A percentile compares a stretch with the other conserved stretches of the same genome.
Evolutionary conservation across 1,140 invertebrate species (phyloP).

Genomic region (Anoplophora glabripennis): DNA sequence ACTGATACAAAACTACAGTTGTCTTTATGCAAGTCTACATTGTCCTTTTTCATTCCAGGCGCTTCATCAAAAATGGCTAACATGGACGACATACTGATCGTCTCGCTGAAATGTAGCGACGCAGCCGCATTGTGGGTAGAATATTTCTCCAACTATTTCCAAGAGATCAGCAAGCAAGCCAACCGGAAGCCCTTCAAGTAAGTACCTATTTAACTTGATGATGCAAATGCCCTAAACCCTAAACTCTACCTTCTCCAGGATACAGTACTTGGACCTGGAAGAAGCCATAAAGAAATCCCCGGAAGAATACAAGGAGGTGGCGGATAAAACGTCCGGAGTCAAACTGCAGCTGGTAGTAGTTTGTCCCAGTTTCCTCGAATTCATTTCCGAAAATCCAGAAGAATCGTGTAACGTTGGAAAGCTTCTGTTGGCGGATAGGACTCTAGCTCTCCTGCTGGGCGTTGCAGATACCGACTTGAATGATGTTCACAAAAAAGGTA

Average conservation of each 20-base stretch:
- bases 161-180: conserved; percentile 73
- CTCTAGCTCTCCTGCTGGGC: conserved; percentile 75
- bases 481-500: conserved; percentile 58
- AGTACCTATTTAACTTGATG: conserved; percentile 20
- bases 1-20: not conserved
- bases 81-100: conserved; percentile 77
- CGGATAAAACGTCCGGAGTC: conserved; percentile 61
- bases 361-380: conserved; percentile 68
- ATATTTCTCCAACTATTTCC: conserved; percentile 75
- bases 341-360: conserved; percentile 76
- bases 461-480: conserved; percentile 63
- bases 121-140: conserved; percentile 74
- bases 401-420: conserved; percentile 58
- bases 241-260: too few relatives aligned
- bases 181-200: conserved; percentile 45
- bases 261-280: conserved; percentile 69
- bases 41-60: conserved; percentile 36
- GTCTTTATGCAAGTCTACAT: too few relatives aligned
- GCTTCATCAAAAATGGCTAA: conserved; percentile 47
- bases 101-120: conserved; percentile 71
- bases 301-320: conserved; percentile 53
- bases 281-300: conserved; percentile 58
- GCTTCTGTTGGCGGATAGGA: conserved; percentile 65
- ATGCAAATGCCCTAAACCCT: too few relatives aligned
- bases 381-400: conserved; percentile 55